A percentile compares a stretch with the other conserved stretches of the same genome.
Evolutionary conservation across 2,888 invertebrate species (phyloP).

Genomic region (Drosophila suboccidentalis): DNA sequence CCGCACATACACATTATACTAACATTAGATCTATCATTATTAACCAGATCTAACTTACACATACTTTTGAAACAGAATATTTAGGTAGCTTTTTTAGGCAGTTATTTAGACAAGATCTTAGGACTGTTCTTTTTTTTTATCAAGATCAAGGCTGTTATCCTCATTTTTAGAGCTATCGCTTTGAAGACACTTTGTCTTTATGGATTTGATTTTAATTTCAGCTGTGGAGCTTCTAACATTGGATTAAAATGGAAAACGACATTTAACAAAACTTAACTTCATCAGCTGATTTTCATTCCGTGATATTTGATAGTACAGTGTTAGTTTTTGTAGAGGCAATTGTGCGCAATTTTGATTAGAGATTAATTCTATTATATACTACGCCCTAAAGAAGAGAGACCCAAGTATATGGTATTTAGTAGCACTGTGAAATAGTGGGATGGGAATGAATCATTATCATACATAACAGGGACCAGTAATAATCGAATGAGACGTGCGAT

Average conservation of each 20-base stretch:
- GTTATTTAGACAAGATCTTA: neutral
- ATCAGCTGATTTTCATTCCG: neutral
- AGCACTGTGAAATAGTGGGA: too few species aligned
- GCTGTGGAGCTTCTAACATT: slow-evolving; percentile 62
- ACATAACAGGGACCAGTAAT: too few species aligned
- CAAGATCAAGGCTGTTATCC: neutral
- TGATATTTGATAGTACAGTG: neutral
- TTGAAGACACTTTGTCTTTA: slow-evolving; percentile 3
- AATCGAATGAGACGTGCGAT: too few species aligned
- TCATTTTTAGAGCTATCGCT: neutral
- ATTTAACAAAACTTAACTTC: slow-evolving; percentile 4
- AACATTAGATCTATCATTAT: neutral
- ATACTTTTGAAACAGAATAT: neutral
- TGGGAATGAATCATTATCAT: too few species aligned
- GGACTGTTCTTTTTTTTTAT: neutral
- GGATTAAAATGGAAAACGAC: slow-evolving; percentile 48
- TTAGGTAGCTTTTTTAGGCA: neutral
- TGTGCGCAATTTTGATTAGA: neutral
- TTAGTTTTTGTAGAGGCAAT: neutral
- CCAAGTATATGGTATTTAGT: neutral
- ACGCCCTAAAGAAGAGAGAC: neutral
- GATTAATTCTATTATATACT: neutral
- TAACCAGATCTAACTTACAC: neutral
- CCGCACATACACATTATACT: neutral
- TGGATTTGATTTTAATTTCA: slow-evolving; percentile 64